Conservation (phyloP, 1,140 invertebrate species). For the Zaprionus taronus region DNA sequence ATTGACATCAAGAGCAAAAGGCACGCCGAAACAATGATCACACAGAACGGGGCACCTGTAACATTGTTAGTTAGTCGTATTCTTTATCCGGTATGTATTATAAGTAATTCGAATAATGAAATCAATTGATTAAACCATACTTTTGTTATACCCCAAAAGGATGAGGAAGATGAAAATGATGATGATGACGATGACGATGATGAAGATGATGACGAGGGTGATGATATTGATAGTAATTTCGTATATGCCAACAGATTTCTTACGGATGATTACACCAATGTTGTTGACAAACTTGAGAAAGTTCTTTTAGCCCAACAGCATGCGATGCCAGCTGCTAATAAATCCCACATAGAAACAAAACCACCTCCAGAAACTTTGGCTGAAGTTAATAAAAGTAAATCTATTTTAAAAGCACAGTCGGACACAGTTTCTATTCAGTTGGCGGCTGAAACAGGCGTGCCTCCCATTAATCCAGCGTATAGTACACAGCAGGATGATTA, state of each 20-base stretch:
- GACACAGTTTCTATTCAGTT: neutral
- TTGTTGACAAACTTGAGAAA: slow-evolving; percentile 73
- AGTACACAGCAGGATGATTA: slow-evolving; percentile 53
- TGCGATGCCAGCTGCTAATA: neutral
- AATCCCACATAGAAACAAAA: slow-evolving; percentile 12
- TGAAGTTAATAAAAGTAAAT: neutral
- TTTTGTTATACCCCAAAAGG: slow-evolving; percentile 1
- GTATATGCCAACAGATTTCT: slow-evolving; percentile 74
- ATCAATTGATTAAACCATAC: neutral
- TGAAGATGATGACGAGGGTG: slow-evolving; percentile 53
- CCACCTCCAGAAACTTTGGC: neutral
- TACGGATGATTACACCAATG: slow-evolving; percentile 71
- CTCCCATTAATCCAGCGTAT: neutral
- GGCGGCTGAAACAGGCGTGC: neutral
- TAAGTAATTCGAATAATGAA: neutral
- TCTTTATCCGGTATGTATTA: slow-evolving; percentile 85
- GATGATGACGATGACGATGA: slow-evolving; percentile 54
- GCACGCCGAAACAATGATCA: slow-evolving; percentile 85
- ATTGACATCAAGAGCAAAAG: slow-evolving; percentile 86
- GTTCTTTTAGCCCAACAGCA: slow-evolving; percentile 50
- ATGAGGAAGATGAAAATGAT: slow-evolving; percentile 65
- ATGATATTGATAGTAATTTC: slow-evolving; percentile 71
- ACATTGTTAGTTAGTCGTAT: slow-evolving; percentile 87
- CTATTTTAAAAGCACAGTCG: neutral
- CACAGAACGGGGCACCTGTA: slow-evolving; percentile 85